Conservation (phyloP, 2,888 invertebrate species). For the Meteorus colon region DNA sequence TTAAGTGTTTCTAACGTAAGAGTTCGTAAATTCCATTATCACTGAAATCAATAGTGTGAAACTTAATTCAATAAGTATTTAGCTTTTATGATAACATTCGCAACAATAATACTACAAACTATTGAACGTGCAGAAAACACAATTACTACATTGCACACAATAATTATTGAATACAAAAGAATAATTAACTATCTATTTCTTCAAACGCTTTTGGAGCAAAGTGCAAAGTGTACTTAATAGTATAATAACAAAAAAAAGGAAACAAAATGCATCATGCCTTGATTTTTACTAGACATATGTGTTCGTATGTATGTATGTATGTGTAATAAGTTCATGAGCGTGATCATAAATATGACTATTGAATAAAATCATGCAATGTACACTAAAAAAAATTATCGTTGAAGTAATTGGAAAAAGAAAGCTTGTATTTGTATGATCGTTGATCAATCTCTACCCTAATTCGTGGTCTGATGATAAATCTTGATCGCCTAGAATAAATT, state of each 20-base stretch:
- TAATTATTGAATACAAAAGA: conserved; percentile 15
- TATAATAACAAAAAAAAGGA: neutral
- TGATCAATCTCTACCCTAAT: conserved; percentile 18
- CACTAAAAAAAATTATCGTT: conserved; percentile 36
- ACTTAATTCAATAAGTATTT: neutral
- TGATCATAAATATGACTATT: conserved; percentile 9
- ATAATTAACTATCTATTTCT: conserved; percentile 15
- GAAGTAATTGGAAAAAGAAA: conserved; percentile 67
- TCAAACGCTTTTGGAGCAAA: conserved; percentile 24
- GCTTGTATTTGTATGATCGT: conserved; percentile 58
- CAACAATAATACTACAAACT: conserved; percentile 38
- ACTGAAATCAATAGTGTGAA: conserved; percentile 35
- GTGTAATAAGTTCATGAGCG: neutral
- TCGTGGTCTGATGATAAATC: conserved; percentile 2
- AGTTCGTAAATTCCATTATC: conserved; percentile 37
- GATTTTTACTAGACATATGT: conserved; percentile 8
- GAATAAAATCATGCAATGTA: conserved; percentile 56
- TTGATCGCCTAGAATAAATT: conserved; percentile 11
- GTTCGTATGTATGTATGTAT: neutral
- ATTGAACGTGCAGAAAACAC: conserved; percentile 46
- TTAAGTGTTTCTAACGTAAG: conserved; percentile 45
- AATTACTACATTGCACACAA: conserved; percentile 16
- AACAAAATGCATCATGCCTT: conserved; percentile 45
- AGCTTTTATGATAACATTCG: conserved; percentile 29
- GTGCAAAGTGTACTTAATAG: conserved; percentile 20